Evolutionary conservation across 2,888 invertebrate species (phyloP), one percentile per base, ranked within the genome.

Genomic region (Acronicta psi): DNA sequence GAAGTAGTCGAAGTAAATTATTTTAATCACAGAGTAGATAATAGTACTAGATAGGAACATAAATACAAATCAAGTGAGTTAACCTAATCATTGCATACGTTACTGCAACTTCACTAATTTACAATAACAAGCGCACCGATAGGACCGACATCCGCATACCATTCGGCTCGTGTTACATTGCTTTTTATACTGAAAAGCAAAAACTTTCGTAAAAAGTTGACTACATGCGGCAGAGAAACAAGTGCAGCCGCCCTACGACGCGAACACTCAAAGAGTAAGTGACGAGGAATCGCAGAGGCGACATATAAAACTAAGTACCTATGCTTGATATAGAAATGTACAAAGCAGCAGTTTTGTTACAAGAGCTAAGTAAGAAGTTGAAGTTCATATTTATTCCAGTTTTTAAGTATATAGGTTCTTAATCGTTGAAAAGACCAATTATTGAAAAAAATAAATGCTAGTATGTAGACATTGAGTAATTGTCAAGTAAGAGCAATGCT

Each of bases 81-180:
- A 38, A 11, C 29, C 25, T 25, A 29, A 71, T 63, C 14, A 56
- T 23, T 23, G 5, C n/a, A 14, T 16, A 37, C 37, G 23, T 50
- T 34, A 23, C 17, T 23, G 14, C 14, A 59, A 47, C 73, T 70
- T 70, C 72, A 54, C 65, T 75, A 69, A 76, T 76, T 72, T 56
- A 61, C 63, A 77, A 69, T 82, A 70, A 76, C 73, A 81, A 71
- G 75, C 79, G 67, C 72, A 69, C 59, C 60, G 70, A 49, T 76
- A 70, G 71, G 61, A 62, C 71, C 69, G 79, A 88, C 91, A 91
- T 92, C 92, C 93, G 91, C 92, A 92, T 92, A 77, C 88, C 89
- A 75, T 73, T 77, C 86, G 87, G 90, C 90, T 92, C 92, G 89
- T 89, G 90, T 92, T 92, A 82, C 92, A 76, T 55, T 49, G 80